Base-by-base conservation (phyloP, 2,113 vertebrate species). In the Petaurus breviceps region DNA sequence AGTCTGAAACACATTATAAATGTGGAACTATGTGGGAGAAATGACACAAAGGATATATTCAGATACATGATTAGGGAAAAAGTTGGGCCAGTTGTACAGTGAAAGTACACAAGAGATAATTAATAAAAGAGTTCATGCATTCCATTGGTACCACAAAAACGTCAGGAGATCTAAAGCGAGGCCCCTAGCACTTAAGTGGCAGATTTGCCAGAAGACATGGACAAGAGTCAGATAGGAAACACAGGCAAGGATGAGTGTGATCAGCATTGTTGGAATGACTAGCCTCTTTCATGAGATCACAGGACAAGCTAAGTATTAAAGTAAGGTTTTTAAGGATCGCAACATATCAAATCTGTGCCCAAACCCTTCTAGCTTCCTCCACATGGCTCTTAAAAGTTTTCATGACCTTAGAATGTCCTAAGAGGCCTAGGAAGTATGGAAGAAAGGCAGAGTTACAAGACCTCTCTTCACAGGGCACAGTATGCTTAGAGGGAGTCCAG, bases 401-500 rank as follows among this genome's bases (percentile, higher is more conserved):
- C 61, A n/a, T 16, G 4, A 14, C 3, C 14, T 77, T 77, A n/a
- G 31, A n/a, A 77, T 77, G 37, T 1, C 12, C 55, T 24, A 89
- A 89, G 50, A 22, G 10, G 7, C 8, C 90, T 94, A 77, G 46
- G 94, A 61, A 92, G 50, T 31, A 77, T 16, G 14, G n/a, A 68
- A 52, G 12, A 57, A 31, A 0, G 47, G 61, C 9, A 91, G 94
- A 96, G 49, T n/a, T 94, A 90, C 91, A 54, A 49, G 95, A 43
- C 31, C 55, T 94, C 0, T 0, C 23, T 49, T 49, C 24, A 16
- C 4, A n/a, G 52, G 22, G 31, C 14, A 37, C 12, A 77, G 31
- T 77, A 1, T 0, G 0, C 37, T 92, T 0, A 0, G n/a, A 97
- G 16, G 2, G 94, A 43, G 90, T 92, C 26, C 50, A 94, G 47